phyloP scores from a whole-genome alignment of 2,113 vertebrate genomes.

The Aleadryas rufinucha region DNA sequence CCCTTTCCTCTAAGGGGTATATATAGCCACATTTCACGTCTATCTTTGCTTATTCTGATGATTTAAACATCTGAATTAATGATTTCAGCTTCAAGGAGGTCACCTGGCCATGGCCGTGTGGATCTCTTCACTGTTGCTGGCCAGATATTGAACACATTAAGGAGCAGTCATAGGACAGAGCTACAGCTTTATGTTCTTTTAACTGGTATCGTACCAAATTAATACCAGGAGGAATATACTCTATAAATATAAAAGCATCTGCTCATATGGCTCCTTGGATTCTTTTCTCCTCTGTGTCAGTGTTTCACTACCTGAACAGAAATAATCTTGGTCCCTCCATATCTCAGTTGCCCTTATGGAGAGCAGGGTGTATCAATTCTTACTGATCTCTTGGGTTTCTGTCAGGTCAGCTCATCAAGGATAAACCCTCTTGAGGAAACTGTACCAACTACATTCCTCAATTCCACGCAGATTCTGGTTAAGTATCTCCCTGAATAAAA shows the following conservation, averaged over 20 bases:
- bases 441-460: background rate
- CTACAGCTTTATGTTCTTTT: background rate
- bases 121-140: background rate
- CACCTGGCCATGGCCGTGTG: fast-evolving
- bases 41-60: background rate
- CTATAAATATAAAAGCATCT: background rate
- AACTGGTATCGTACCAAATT: background rate
- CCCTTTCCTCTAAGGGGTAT: background rate
- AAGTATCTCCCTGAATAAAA: background rate
- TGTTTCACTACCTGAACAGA: background rate
- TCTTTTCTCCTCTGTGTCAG: background rate
- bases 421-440: background rate
- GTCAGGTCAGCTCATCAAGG: background rate
- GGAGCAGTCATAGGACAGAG: background rate
- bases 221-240: background rate
- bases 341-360: background rate
- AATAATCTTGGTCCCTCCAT: background rate
- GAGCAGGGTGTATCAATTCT: background rate
- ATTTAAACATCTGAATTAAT: background rate
- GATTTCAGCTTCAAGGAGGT: background rate
- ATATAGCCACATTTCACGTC: background rate
- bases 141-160: background rate
- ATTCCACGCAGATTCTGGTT: background rate
- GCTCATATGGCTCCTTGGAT: background rate
- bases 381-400: background rate